phyloP scores from a whole-genome alignment of 2,797 vertebrate species.

The Falco novaeseelandiae region DNA sequence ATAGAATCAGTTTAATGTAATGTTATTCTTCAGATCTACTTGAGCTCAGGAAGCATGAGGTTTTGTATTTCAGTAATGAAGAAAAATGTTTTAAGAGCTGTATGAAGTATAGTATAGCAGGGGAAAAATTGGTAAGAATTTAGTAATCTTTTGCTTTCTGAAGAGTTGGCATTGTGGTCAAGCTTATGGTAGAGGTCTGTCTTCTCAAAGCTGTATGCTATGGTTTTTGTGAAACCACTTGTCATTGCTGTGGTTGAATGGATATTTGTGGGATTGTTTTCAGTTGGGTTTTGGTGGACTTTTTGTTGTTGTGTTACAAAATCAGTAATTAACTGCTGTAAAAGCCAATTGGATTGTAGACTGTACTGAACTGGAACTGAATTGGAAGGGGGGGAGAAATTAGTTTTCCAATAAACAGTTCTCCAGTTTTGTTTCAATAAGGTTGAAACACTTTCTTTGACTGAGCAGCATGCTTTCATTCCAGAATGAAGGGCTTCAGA shows the following conservation, averaged over 20 bases:
- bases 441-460: background rate
- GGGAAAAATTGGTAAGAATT: background rate
- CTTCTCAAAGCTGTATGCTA: background rate
- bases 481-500: background rate
- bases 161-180: background rate
- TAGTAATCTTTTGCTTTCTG: background rate
- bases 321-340: background rate
- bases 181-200: background rate
- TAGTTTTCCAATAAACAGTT: background rate
- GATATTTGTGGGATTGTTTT: background rate
- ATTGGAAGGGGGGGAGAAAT: background rate
- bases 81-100: background rate
- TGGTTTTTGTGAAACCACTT: background rate
- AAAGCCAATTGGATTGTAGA: background rate
- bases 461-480: background rate
- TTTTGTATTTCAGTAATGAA: background rate
- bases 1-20: background rate
- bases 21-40: background rate
- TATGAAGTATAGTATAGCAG: background rate
- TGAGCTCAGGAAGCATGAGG: background rate
- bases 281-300: background rate
- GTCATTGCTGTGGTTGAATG: background rate
- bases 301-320: background rate
- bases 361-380: fast-evolving
- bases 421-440: background rate